Percentiles rank a stretch among this genome's conserved stretches.
Evolutionary conservation across 2,113 vertebrate genomes (phyloP).

Genomic region (Lagenorhynchus albirostris): DNA sequence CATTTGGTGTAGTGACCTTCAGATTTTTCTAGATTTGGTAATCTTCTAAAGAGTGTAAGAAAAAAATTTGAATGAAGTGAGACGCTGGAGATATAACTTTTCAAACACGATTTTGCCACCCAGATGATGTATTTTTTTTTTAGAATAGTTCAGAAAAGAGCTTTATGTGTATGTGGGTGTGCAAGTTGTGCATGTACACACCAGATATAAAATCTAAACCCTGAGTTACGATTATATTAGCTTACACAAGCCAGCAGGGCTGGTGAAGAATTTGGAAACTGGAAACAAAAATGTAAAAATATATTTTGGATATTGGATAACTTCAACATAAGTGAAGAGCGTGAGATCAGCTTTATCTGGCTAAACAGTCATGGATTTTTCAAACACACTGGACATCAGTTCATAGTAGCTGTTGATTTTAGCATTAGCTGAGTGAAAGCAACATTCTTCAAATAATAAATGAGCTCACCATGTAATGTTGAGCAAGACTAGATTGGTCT

Average conservation of each 20-base stretch:
- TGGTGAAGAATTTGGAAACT: neutral
- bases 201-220: neutral
- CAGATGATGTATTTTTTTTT: neutral
- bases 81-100: neutral
- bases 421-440: neutral
- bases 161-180: neutral
- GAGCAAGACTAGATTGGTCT: neutral
- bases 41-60: neutral
- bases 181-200: neutral
- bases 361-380: constrained; percentile 3
- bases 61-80: neutral
- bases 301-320: constrained; percentile 16
- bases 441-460: constrained; percentile 38
- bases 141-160: neutral
- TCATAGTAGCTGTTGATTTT: neutral
- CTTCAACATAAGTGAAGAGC: constrained; percentile 4
- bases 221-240: neutral
- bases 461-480: neutral
- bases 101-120: neutral
- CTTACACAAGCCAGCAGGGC: neutral
- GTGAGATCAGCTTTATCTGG: constrained; percentile 4
- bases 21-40: neutral
- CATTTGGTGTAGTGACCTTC: neutral
- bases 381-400: neutral
- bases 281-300: constrained; percentile 13